Conservation (phyloP, 1,140 invertebrate genomes). For the Aphelinus atriplicis region DNA sequence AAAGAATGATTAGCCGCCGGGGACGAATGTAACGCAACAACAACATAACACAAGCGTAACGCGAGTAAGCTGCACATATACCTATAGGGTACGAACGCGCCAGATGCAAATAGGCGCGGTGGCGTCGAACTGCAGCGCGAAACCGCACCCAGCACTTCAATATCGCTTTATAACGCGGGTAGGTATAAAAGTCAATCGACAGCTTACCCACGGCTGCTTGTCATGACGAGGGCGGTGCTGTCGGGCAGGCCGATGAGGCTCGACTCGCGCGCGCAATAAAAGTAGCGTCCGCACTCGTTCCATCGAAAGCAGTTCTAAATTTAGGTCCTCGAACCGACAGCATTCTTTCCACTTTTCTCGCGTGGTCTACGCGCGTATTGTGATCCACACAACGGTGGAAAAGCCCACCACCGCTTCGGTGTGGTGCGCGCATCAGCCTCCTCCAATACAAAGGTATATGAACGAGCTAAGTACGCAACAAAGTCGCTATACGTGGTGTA, state of each 20-base stretch:
- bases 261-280: conserved; percentile 6
- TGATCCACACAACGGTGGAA: too few species aligned
- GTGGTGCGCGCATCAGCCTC: too few species aligned
- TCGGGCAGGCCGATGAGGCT: conserved; percentile 10
- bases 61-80: background rate
- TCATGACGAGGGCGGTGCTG: conserved; percentile 38
- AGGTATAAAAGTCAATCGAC: too few species aligned
- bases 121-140: background rate
- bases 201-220: conserved; percentile 24
- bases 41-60: background rate
- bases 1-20: too few species aligned
- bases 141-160: background rate
- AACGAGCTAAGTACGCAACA: too few species aligned
- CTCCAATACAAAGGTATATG: too few species aligned
- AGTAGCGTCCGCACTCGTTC: conserved; percentile 19
- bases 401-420: too few species aligned
- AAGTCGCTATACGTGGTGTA: too few species aligned
- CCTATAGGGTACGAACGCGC: background rate
- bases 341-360: conserved; percentile 29
- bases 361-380: background rate
- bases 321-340: conserved; percentile 12
- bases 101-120: background rate
- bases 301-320: conserved; percentile 28
- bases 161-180: background rate
- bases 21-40: too few species aligned